These are phyloP conservation scores for Chymomyza procnemis DNA, from an alignment of 2,888 invertebrate genomes.

Conservation along the genomic window DNA sequence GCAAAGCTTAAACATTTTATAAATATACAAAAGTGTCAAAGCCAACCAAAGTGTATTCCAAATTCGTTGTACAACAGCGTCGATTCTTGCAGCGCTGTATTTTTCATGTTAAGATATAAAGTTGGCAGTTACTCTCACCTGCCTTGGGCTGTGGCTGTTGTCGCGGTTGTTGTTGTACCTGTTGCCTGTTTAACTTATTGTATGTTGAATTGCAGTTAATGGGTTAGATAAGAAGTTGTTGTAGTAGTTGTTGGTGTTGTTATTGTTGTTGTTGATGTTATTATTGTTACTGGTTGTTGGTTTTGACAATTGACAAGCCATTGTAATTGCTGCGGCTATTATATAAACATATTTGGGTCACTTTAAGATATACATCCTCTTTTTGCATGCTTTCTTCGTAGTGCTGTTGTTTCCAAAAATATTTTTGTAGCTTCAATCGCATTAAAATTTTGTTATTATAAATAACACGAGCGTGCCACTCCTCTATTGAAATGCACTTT, in stretches of 20 bases:
- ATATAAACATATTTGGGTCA: conserved; percentile 41
- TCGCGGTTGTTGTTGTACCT: conserved; percentile 20
- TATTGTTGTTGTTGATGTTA: not conserved
- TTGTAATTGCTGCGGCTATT: conserved; percentile 26
- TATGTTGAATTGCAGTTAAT: conserved; percentile 70
- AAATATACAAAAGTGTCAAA: too few species aligned
- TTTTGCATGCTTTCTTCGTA: not conserved
- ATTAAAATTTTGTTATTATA: not conserved
- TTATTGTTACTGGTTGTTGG: conserved; percentile 14
- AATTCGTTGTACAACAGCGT: not conserved
- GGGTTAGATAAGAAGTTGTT: conserved; percentile 57
- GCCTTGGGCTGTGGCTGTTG: conserved; percentile 6
- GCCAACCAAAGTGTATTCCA: not conserved
- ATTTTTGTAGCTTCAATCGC: not conserved
- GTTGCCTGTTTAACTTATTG: conserved; percentile 56
- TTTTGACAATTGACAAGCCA: conserved; percentile 54
- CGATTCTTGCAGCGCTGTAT: conserved; percentile 5
- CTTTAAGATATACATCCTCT: not conserved
- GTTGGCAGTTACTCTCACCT: not conserved
- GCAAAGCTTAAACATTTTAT: too few species aligned
- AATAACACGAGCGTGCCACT: conserved; percentile 20
- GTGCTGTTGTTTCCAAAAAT: not conserved
- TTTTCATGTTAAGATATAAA: not conserved
- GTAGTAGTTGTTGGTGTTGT: conserved; percentile 20
- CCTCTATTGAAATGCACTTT: conserved; percentile 46